Base-by-base conservation (phyloP, 2,888 invertebrate species). In the Acanthosepion esculentum region DNA sequence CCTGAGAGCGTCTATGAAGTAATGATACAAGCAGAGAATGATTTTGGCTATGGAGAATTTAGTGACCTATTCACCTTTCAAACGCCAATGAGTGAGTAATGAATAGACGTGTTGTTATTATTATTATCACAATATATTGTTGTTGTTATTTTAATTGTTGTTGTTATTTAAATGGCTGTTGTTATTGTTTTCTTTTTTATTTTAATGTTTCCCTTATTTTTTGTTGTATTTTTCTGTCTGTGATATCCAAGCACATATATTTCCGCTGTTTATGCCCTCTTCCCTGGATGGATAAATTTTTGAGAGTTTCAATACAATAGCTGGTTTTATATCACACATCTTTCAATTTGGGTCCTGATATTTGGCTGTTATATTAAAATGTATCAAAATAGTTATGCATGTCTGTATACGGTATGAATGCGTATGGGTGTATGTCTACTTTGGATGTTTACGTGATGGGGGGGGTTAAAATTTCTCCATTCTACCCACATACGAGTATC, bases 21-120 rank as follows among this genome's bases (percentile, higher is more conserved):
- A 26, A 92, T 48, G 92, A 92, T 92, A 48, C 92, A 48, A 48
- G 92, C 92, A 8, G 92, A 92, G 48, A 92, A 92, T 48, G 92
- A 92, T 92, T 92, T 48, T 92, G 92, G 92, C 92, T 92, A 23
- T 48, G 92, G 92, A 23, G 92, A 92, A 50, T 92, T 92, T 48
- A 92, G 92, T 92, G 92, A 92, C 92, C 48, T 48, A 23, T 33
- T 92, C 48, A 50, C 50, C 48, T 92, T 92, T 92, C 48, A 92
- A 92, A 92, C 92, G 26, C 92, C 92, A 92, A 92, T 48, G 50
- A 48, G 92, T 92, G 50, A 92, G 92, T 92, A 92, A 48, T n/a
- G 48, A 29, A 92, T 29, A 78, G 0, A 15, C 15, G 15, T 18
- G n/a, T 78, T 15, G n/a, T 10, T n/a, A n/a, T n/a, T n/a, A n/a